Percentiles rank a stretch among this genome's conserved stretches.
phyloP scores from a whole-genome alignment of 2,888 invertebrate genomes.

The Orthosia gothica region DNA sequence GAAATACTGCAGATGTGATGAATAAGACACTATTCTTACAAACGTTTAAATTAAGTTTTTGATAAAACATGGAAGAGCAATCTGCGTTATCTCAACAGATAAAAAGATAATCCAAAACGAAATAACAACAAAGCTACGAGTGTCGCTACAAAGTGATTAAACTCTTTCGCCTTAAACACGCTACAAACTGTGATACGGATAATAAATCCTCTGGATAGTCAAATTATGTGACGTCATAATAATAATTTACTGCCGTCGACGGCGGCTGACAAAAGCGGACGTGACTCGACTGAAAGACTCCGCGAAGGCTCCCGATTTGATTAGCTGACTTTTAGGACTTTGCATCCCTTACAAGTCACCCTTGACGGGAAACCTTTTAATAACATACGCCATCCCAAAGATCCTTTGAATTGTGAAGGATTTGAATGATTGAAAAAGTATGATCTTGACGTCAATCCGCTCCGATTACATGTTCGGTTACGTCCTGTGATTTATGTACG shows the following conservation, averaged over 20 bases:
- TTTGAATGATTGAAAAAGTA: constrained; percentile 34
- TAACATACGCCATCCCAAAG: constrained; percentile 32
- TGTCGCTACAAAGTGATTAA: constrained; percentile 41
- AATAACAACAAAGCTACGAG: constrained; percentile 3
- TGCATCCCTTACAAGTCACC: constrained; percentile 56
- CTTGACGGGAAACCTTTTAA: constrained; percentile 56
- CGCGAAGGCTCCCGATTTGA: constrained; percentile 50
- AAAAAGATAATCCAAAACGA: constrained; percentile 20
- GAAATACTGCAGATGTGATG: not conserved
- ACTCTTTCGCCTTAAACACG: constrained; percentile 45
- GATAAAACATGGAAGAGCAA: constrained; percentile 8
- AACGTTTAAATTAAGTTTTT: constrained; percentile 13
- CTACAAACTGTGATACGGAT: constrained; percentile 51
- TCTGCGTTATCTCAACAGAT: constrained; percentile 27
- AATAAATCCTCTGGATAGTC: constrained; percentile 65
- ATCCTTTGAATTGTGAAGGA: constrained; percentile 33
- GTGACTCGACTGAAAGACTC: constrained; percentile 66
- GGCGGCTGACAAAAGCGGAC: constrained; percentile 63
- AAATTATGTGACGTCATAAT: constrained; percentile 67
- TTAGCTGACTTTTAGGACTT: too few relatives aligned
- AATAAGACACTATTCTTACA: not conserved
- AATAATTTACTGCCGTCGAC: constrained; percentile 64
- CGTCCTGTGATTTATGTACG: constrained; percentile 1
- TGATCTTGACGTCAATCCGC: constrained; percentile 26
- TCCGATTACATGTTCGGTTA: constrained; percentile 7